Conservation (phyloP, 2,113 vertebrate genomes). For the Mus musculus region DNA sequence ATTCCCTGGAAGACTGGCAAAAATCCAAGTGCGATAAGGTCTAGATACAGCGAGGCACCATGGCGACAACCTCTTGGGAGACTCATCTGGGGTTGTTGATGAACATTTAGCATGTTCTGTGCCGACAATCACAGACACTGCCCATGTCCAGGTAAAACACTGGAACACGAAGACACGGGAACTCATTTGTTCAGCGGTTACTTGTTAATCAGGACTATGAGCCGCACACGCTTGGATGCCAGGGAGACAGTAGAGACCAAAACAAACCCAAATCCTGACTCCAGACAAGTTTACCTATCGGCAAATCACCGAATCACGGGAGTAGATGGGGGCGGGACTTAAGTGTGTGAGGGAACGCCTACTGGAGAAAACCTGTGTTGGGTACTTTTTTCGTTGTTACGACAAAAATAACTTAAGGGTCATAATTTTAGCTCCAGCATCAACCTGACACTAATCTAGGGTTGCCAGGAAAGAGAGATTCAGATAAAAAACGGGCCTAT, state of each 20-base stretch:
- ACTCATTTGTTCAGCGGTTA: background rate
- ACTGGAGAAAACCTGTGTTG: background rate
- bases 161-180: background rate
- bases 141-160: background rate
- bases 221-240: background rate
- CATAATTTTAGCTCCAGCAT: background rate
- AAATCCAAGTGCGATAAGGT: constrained; percentile 17
- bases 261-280: background rate
- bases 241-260: background rate
- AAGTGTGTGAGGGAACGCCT: background rate
- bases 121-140: background rate
- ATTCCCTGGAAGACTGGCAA: background rate
- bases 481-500: background rate
- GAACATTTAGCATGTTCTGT: constrained; percentile 39
- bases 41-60: background rate
- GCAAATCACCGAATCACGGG: background rate
- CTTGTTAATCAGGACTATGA: background rate
- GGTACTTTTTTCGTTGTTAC: background rate
- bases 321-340: too few relatives aligned
- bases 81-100: constrained; percentile 41
- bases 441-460: background rate
- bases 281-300: background rate
- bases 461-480: background rate
- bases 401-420: background rate
- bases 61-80: constrained; percentile 11